These are phyloP conservation scores for Peromyscus polionotus DNA, from an alignment of 2,113 vertebrate genomes.

Conservation along the genomic window DNA sequence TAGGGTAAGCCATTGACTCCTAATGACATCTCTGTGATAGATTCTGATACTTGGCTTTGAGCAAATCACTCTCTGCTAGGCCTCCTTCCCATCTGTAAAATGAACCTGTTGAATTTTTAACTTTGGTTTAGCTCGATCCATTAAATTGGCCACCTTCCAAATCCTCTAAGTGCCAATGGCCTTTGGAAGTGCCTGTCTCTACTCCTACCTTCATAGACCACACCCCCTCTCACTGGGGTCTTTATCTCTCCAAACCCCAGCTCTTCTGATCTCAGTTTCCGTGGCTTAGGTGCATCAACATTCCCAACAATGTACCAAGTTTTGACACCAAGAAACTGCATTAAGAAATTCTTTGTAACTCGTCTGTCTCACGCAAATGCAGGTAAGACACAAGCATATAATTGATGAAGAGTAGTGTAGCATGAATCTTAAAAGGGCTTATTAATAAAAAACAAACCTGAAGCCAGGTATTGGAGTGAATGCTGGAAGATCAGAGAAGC, in stretches of 20 bases:
- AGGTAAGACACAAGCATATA: background rate
- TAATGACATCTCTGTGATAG: background rate
- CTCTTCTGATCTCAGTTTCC: background rate
- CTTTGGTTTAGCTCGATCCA: background rate
- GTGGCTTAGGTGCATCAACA: background rate
- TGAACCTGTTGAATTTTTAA: background rate
- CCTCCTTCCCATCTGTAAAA: background rate
- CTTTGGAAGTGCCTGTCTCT: background rate
- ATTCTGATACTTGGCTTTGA: background rate
- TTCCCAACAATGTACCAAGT: background rate
- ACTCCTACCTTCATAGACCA: background rate
- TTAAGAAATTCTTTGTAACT: background rate
- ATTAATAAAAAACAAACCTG: no score
- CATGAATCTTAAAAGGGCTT: no score
- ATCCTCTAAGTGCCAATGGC: background rate
- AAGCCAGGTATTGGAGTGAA: no score
- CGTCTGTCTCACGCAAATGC: background rate
- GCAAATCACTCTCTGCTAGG: background rate
- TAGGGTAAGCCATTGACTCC: background rate
- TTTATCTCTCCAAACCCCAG: background rate
- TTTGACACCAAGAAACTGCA: slow-evolving; percentile 12
- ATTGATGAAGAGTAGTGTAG: background rate
- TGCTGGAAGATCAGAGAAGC: no score
- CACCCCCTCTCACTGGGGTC: background rate
- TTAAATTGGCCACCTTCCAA: background rate